Evolutionary conservation across 2,113 vertebrate genomes (phyloP).

Genomic region (Odontophorus gujanensis): DNA sequence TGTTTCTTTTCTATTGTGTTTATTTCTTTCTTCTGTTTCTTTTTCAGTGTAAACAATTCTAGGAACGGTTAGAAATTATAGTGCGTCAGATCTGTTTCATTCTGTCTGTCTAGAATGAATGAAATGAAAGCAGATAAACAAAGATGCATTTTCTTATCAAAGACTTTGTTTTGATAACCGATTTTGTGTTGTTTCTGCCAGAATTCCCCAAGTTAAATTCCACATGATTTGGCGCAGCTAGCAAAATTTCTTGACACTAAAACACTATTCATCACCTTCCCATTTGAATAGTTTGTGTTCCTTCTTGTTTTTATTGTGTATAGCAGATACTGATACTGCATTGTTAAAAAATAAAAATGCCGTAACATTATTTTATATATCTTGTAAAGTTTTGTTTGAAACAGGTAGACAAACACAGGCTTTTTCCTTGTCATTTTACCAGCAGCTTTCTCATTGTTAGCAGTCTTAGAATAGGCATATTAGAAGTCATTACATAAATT

Average conservation of each 20-base stretch:
- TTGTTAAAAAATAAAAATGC: not conserved
- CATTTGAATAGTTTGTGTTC: not conserved
- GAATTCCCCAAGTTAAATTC: not conserved
- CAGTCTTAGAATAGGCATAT: not conserved
- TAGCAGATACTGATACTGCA: not conserved
- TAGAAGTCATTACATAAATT: not conserved
- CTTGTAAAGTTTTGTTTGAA: not conserved
- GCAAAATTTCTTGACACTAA: not conserved
- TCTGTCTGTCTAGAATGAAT: not conserved
- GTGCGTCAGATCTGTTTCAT: not conserved
- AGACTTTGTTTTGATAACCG: not conserved
- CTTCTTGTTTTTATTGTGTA: not conserved
- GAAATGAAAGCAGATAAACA: not conserved
- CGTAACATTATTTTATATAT: not conserved
- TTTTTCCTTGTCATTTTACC: not conserved
- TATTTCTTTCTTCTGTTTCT: not conserved
- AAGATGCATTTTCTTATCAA: not conserved
- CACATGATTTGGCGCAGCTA: not conserved
- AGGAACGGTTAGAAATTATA: not conserved
- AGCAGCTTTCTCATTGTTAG: not conserved
- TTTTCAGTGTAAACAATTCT: not conserved
- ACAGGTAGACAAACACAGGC: accelerated
- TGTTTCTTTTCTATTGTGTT: not conserved
- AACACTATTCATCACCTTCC: not conserved
- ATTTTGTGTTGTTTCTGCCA: not conserved